Base-by-base conservation (phyloP, 2,113 vertebrate genomes). In the Sorex araneus region DNA sequence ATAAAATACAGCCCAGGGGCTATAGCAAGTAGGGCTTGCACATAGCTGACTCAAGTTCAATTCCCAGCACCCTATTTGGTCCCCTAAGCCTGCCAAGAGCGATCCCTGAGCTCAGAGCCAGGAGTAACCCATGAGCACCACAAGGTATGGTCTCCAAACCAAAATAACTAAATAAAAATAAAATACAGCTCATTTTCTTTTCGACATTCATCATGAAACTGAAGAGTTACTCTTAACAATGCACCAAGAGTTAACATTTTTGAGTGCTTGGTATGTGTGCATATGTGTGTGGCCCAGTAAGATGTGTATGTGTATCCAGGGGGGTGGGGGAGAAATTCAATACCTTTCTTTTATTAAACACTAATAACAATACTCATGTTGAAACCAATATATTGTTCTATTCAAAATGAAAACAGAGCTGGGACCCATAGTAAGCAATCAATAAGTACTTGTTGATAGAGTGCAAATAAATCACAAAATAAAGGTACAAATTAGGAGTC, bases 401-500 rank as follows among this genome's bases (percentile, higher is more conserved):
- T 74, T 96, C 36, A 88, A 67, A 94, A 93, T 36, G 32, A 76
- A 88, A 90, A 78, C 75, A 54, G 36, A 47, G 82, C 71, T 82
- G 79, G 79, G 32, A 13, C 40, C 54, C 36, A 32, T 36, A 69
- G 92, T 80, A 83, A 93, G 63, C 12, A 18, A 92, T 96, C 90
- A 28, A 93, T 95, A 79, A 63, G 71, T 43, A 43, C 80, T 90
- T 89, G 85, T 60, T 86, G 83, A 93, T 80, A 90, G 91, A 95
- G 70, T 80, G 71, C 89, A 95, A 95, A 83, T 92, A 95, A 94
- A 93, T 89, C 79, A 88, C 90, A 86, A 92, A 93, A 85, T 95
- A 91, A 90, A 94, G 92, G 89, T 69, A 93, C 92, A 84, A 93
- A 96, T 95, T 83, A 94, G 89, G 64, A 78, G n/a, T 64, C 47